phyloP scores from a whole-genome alignment of 2,888 invertebrate genomes.

The Tuberolachnus salignus region DNA sequence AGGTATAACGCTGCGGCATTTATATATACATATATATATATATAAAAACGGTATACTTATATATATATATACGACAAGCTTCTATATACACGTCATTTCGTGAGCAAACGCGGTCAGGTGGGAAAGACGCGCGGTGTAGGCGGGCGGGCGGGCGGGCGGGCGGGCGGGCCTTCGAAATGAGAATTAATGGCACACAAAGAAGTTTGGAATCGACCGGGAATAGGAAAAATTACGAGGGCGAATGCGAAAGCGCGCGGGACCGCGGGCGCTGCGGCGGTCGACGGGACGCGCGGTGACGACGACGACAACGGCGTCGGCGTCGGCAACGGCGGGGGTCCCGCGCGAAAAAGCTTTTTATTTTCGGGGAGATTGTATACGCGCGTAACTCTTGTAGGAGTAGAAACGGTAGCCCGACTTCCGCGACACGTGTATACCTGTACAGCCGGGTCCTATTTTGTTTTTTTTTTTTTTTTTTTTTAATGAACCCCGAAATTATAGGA shows the following conservation, averaged over 20 bases:
- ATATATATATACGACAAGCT: neutral
- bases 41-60: neutral
- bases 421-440: no score
- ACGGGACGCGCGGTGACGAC: neutral
- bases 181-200: conserved; percentile 54
- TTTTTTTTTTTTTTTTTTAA: no score
- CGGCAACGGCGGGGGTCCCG: neutral
- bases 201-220: conserved; percentile 49
- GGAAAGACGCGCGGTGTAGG: neutral
- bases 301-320: no score
- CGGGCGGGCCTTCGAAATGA: conserved; percentile 27
- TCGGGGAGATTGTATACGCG: neutral
- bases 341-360: conserved; percentile 20
- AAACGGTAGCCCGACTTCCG: neutral
- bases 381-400: neutral
- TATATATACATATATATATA: neutral
- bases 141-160: neutral
- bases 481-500: no score
- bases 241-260: neutral
- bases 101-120: conserved; percentile 46
- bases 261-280: neutral
- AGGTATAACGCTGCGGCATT: neutral
- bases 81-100: conserved; percentile 36
- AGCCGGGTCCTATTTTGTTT: no score
- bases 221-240: conserved; percentile 37